phyloP scores from a whole-genome alignment of 2,113 vertebrate genomes.

The Copsychus sechellarum region DNA sequence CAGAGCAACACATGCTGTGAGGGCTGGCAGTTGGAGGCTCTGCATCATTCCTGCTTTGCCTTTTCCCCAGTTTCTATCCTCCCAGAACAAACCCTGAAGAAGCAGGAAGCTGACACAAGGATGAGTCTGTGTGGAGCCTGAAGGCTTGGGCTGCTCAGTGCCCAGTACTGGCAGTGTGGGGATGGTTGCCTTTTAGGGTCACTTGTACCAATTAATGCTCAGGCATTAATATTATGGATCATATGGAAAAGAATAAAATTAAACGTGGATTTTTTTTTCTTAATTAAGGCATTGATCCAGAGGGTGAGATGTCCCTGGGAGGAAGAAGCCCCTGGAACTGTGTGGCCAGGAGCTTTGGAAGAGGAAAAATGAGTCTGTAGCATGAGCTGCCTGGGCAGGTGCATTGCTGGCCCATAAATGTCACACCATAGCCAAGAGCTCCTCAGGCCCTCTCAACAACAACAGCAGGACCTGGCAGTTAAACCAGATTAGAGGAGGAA shows the following conservation, averaged over 20 bases:
- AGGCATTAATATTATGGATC: not conserved
- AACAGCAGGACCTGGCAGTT: not conserved
- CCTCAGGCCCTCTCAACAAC: not conserved
- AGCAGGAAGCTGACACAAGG: not conserved
- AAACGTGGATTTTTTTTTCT: not conserved
- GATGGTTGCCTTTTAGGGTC: not conserved
- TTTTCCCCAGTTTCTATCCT: not conserved
- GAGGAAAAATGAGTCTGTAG: not conserved
- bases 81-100: not conserved
- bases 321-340: rapidly evolving
- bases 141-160: not conserved
- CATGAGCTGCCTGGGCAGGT: not conserved
- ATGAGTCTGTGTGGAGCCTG: rapidly evolving
- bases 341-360: not conserved
- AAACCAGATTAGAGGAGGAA: not conserved
- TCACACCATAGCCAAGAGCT: not conserved
- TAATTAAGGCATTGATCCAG: not conserved
- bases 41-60: not conserved
- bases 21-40: rapidly evolving
- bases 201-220: not conserved
- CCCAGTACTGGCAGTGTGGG: rapidly evolving
- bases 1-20: rapidly evolving
- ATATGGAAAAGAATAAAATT: not conserved
- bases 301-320: not conserved
- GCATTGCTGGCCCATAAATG: rapidly evolving